Base-by-base conservation (phyloP, 2,797 vertebrate genomes). In the Sebastes kiyomatsui region DNA sequence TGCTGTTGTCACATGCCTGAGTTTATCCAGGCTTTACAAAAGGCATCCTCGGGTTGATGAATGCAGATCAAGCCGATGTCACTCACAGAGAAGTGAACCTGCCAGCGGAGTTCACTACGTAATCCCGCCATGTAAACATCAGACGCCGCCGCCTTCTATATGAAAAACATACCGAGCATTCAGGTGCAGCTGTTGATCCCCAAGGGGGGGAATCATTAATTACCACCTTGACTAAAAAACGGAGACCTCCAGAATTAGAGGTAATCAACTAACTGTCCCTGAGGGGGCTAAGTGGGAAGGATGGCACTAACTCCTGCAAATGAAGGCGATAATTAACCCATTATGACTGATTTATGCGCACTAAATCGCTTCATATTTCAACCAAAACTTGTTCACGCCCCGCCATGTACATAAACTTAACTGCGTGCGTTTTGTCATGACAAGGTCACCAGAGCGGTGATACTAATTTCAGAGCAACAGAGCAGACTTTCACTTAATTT, bases 401-500 rank as follows among this genome's bases (percentile, higher is more conserved):
- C 58, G 7, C 52, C n/a, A 5, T 7, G n/a, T 10, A 11, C 2
- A 8, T 65, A 77, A 81, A 78, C 85, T 67, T 9, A 60, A 7
- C 46, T 2, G 42, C 22, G 4, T 25, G 23, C 66, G 32, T 46
- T 69, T 33, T 35, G 54, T 71, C 69, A 81, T 6, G n/a, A 54
- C 80, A 75, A 74, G 80, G 91, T 88, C 75, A 80, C 23, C 1
- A 27, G 27, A 18, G 23, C 25, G 18, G 14, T 52, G 30, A 28
- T 52, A 10, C 66, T 70, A 60, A 68, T 74, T 77, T 82, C 67
- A 56, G 62, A 30, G 69, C 49, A 16, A 54, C 32, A 6, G 16
- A 65, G 83, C 30, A 52, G 59, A 90, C 90, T 89, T 89, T 83
- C 82, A 82, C 91, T 92, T 87, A 76, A 92, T 92, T 92, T 88